Evolutionary conservation across 1,140 invertebrate genomes (phyloP), one percentile per base, ranked within the genome.

Genomic region (Lepidotrigona ventralis): DNA sequence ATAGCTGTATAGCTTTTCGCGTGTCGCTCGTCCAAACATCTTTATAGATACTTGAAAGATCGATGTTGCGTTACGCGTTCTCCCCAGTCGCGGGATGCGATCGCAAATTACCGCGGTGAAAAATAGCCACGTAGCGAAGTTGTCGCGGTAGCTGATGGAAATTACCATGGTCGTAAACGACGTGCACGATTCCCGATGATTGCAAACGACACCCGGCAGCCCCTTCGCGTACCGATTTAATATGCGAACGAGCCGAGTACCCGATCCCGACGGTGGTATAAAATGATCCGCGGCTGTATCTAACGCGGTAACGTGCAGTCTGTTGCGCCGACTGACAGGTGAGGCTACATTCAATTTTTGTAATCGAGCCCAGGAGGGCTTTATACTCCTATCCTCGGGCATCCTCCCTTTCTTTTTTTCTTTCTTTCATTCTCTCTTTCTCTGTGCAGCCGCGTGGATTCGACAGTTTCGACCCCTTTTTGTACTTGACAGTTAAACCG

Each of bases 271-370:
- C 85, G 70, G 79, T 83, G 75, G 72, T 74, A 79, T 87, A 86
- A 87, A 86, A 60, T 69, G 81, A 86, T 82, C 29, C 60, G 53
- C 54, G 60, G 60, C 66, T 84, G 83, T 81, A 81, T 77, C 79
- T 75, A 79, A 88, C 86, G 70, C 80, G 86, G 72, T 83, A 84
- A 81, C 87, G 73, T 51, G 64, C 77, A 72, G 76, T 77, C 64
- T 75, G 76, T 81, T 69, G 71, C 75, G 81, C 53, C 72, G 72
- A 72, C 87, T 88, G 88, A 89, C 88, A 86, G 87, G 85, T 88
- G 85, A 89, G 85, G 85, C 87, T 86, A 89, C 88, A 89, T 89
- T 89, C 88, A 88, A 89, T 89, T 89, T 89, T 89, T 89, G 88
- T 89, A 89, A 89, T 89, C 88, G 87, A 89, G 82, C 88, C 85